A percentile compares a stretch with the other conserved stretches of the same genome.
These are phyloP conservation scores for Pelagia noctiluca DNA, from an alignment of 30 jellyfish, hydroid and myxozoan genomes.

Conservation along the genomic window DNA sequence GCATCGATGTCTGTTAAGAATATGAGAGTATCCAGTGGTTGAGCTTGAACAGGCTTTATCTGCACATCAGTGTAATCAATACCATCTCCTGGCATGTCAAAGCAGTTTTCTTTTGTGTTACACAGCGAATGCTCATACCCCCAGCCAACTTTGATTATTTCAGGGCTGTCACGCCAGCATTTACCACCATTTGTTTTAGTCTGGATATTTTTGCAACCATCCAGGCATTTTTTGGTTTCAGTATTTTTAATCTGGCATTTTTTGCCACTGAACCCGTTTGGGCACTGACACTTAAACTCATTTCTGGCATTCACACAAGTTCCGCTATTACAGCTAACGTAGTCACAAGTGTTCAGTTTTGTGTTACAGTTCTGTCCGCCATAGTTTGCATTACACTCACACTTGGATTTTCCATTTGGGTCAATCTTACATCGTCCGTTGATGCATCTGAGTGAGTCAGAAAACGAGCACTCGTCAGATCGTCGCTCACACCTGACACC, in stretches of 20 bases:
- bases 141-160: conserved; percentile 94
- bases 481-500: conserved; percentile 91
- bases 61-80: conserved; percentile 85
- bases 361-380: conserved; percentile 81
- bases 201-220: conserved; percentile 40
- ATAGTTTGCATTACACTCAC: conserved; percentile 88
- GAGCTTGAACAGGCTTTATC: conserved; percentile 89
- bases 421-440: conserved; percentile 86
- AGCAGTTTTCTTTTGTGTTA: conserved; percentile 85
- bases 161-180: conserved; percentile 89
- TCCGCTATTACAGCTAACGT: conserved; percentile 85
- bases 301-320: conserved; percentile 63
- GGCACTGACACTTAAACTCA: conserved; percentile 86
- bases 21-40: conserved; percentile 79
- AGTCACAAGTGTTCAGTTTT: conserved; percentile 67
- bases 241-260: conserved; percentile 78
- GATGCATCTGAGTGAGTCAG: conserved; percentile 49
- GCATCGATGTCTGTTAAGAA: conserved; percentile 88
- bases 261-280: conserved; percentile 63
- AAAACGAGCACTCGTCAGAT: conserved; percentile 92
- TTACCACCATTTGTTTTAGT: conserved; percentile 68
- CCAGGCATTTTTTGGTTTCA: conserved; percentile 49
- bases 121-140: conserved; percentile 92
- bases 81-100: conserved; percentile 45
- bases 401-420: conserved; percentile 82